Evolutionary conservation across 2,113 vertebrate genomes (phyloP).

Genomic region (Illadopsis cleaveri): DNA sequence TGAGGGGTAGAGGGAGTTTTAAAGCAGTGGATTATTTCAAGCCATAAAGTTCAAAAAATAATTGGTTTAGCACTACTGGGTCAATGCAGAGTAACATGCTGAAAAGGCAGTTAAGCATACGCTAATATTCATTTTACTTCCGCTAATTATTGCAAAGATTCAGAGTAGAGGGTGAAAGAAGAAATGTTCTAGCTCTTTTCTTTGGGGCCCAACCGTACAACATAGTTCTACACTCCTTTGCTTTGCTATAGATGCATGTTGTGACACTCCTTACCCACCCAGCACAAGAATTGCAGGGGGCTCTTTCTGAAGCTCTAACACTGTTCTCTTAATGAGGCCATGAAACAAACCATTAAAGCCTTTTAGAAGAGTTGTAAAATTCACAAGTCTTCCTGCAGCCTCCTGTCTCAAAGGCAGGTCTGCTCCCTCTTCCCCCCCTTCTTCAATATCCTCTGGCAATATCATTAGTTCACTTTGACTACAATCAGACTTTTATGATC

Average conservation of each 20-base stretch:
- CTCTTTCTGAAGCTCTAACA: background rate
- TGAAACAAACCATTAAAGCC: background rate
- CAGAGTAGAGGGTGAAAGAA: conserved; percentile 32
- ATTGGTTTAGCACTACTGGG: conserved; percentile 85
- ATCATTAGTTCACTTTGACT: background rate
- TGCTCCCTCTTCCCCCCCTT: background rate
- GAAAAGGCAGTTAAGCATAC: conserved; percentile 82
- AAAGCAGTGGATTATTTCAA: conserved; percentile 88
- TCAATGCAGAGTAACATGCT: conserved; percentile 76
- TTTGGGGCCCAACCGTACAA: background rate
- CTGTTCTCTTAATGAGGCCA: background rate
- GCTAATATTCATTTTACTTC: conserved; percentile 85
- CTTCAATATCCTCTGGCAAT: background rate
- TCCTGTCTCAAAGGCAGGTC: background rate
- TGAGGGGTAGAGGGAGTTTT: conserved; percentile 85
- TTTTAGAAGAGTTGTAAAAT: background rate
- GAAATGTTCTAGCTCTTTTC: conserved; percentile 37
- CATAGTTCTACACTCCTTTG: background rate
- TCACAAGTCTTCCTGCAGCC: background rate
- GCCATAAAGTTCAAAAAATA: conserved; percentile 88
- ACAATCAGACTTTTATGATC: background rate
- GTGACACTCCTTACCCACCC: background rate
- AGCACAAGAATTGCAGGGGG: background rate
- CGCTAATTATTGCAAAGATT: conserved; percentile 80
- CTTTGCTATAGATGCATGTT: background rate